Base-by-base conservation (phyloP, 2,797 vertebrate genomes). In the Scomberomorus guttatus region DNA sequence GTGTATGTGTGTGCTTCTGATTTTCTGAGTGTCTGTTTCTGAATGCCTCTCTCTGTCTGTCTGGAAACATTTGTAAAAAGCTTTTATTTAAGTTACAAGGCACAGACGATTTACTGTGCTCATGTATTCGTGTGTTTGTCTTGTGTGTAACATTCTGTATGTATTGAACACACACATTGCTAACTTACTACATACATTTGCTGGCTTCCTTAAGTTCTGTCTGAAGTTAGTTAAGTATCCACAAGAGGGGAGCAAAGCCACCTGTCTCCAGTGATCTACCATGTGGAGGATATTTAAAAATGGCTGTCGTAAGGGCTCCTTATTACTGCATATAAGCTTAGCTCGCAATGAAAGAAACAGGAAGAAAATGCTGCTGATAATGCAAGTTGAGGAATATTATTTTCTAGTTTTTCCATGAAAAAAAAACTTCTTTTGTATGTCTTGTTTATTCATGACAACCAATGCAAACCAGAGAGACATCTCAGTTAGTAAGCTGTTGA, bases 161-260 rank as follows among this genome's bases (percentile, higher is more conserved):
- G 6, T 48, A 69, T 42, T 61, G 17, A 66, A 75, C 52, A 58
- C 50, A 59, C 8, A 12, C 18, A 25, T 57, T 34, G 51, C 27
- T 52, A 27, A 70, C 27, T 29, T 65, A 50, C 17, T 13, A 24
- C n/a, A 34, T 20, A 55, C 6, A 60, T 5, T 48, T 20, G 24
- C 54, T 46, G 17, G 44, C 56, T 64, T 64, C 24, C 32, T 32
- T 6, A 37, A 71, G 12, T 25, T 44, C 52, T 44, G 29, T 42
- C 24, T 50, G 32, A 42, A 54, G 62, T 46, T 74, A 42, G 46
- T 50, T 20, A 48, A 48, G 17, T 63, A 44, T 59, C 79, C 72
- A 77, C 77, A 68, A 78, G 74, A 71, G 69, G 73, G 76, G 75
- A 79, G 29, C 71, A 82, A 64, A 77, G 42, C 29, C 44, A 50